Conservation (phyloP, 1,140 invertebrate genomes). For the Melanaphis sacchari region DNA sequence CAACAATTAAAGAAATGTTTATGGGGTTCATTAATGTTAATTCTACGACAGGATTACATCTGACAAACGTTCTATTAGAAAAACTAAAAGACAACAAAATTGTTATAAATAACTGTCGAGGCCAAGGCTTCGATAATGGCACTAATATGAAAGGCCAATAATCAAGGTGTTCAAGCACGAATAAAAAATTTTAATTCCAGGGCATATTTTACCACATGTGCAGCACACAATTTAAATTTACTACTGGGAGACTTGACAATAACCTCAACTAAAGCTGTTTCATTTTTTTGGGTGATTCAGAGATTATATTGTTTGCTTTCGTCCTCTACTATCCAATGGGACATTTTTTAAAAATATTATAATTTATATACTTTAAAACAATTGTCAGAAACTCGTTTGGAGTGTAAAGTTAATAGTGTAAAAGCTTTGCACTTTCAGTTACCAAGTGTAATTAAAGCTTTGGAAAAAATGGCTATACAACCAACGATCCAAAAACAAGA, state of each 20-base stretch:
- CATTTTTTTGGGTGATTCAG: neutral
- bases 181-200: slow-evolving; percentile 26
- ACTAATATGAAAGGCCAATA: slow-evolving; percentile 60
- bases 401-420: neutral
- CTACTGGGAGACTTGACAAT: neutral
- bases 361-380: neutral
- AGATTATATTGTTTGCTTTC: neutral
- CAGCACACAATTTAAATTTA: neutral
- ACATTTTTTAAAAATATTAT: slow-evolving; percentile 32
- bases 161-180: slow-evolving; percentile 59
- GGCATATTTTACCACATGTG: neutral
- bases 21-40: slow-evolving; percentile 16
- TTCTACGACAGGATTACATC: slow-evolving; percentile 12
- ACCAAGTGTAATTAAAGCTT: neutral
- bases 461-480: neutral
- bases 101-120: slow-evolving; percentile 58
- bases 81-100: slow-evolving; percentile 48
- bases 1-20: slow-evolving; percentile 54
- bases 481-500: neutral
- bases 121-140: slow-evolving; percentile 60
- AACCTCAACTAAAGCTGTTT: neutral
- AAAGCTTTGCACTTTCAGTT: neutral
- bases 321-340: neutral
- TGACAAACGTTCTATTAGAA: slow-evolving; percentile 26
- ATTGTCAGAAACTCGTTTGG: neutral